These are phyloP conservation scores for Abrostola triplasia DNA, from an alignment of 2,888 invertebrate genomes.

Conservation along the genomic window DNA sequence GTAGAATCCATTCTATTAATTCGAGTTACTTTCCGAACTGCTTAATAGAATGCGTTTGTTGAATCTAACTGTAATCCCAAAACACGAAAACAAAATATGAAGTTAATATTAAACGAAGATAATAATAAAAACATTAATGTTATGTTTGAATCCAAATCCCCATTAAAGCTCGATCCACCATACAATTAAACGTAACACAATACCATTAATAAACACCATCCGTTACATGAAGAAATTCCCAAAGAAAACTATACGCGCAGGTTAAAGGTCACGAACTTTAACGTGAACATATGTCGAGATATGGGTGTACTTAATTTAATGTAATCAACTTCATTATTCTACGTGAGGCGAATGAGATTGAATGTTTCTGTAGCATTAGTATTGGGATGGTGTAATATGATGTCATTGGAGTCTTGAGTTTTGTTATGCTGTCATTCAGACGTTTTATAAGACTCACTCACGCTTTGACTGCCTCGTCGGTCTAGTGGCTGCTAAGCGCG, in stretches of 20 bases:
- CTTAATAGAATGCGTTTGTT: no score
- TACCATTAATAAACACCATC: conserved; percentile 47
- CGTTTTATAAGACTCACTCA: no score
- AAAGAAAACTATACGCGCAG: conserved; percentile 44
- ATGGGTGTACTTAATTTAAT: conserved; percentile 48
- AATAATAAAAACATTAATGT: conserved; percentile 22
- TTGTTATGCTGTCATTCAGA: conserved; percentile 21
- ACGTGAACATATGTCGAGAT: conserved; percentile 41
- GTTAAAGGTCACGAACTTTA: conserved; percentile 51
- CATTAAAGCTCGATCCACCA: conserved; percentile 30
- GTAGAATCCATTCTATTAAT: no score
- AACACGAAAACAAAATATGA: background rate
- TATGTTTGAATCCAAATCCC: conserved; percentile 22
- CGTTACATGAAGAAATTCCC: conserved; percentile 45
- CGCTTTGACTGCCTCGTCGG: no score
- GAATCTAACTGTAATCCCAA: background rate
- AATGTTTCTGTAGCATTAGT: conserved; percentile 17
- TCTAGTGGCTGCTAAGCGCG: no score
- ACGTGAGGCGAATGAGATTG: conserved; percentile 46
- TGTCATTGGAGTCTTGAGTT: conserved; percentile 35
- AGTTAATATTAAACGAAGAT: conserved; percentile 1
- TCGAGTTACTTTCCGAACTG: no score
- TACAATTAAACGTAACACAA: conserved; percentile 52
- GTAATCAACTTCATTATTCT: conserved; percentile 45
- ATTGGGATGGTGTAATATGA: conserved; percentile 46